phyloP scores from a whole-genome alignment of 2,888 invertebrate species.

The Cetonia aurata region DNA sequence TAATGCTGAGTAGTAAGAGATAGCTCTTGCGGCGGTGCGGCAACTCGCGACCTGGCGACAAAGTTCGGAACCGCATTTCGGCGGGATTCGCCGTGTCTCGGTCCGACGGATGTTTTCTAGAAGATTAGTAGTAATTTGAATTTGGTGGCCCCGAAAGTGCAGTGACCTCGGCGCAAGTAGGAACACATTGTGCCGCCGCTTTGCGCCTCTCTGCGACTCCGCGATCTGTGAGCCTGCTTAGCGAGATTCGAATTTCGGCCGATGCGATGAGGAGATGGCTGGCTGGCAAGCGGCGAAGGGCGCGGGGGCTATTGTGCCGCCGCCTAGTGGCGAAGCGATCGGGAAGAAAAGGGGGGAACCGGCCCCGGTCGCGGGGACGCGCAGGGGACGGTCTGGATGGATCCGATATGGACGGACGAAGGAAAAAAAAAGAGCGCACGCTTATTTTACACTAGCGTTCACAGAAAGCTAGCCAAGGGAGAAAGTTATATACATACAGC shows the following conservation, averaged over 20 bases:
- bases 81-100: conserved; percentile 5
- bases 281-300: conserved; percentile 43
- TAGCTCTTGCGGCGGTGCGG: no score
- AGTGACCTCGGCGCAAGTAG: conserved; percentile 66
- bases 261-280: conserved; percentile 23
- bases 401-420: conserved; percentile 12
- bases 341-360: conserved; percentile 17
- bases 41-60: conserved; percentile 26
- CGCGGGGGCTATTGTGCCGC: conserved; percentile 2
- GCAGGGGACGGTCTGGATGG: conserved; percentile 25
- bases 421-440: conserved; percentile 5
- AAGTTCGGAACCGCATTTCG: conserved; percentile 28
- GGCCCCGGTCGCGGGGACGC: conserved; percentile 11
- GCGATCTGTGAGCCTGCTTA: conserved; percentile 55
- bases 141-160: conserved; percentile 64
- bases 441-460: no score
- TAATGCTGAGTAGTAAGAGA: no score
- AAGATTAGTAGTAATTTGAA: conserved; percentile 60
- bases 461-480: no score
- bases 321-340: conserved; percentile 5
- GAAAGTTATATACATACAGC: no score
- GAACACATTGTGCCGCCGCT: conserved; percentile 63
- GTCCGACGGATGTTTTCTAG: conserved; percentile 54
- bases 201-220: conserved; percentile 60
- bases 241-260: conserved; percentile 55